Base-by-base conservation (phyloP, 2,888 invertebrate species). In the Zonitis immaculata region DNA sequence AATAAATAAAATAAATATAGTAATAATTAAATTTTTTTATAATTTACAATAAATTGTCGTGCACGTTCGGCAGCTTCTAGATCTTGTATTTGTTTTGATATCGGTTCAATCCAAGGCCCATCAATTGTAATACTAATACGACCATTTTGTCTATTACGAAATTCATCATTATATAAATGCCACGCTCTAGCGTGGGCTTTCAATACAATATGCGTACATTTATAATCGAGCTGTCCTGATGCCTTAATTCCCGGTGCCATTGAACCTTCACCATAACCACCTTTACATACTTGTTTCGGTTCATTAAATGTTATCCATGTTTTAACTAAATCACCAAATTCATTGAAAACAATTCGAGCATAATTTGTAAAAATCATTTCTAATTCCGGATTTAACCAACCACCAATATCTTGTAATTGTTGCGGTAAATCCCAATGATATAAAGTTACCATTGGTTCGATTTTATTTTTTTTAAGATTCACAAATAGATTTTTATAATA, bases 401-500 rank as follows among this genome's bases (percentile, higher is more conserved):
- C 71, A 42, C 82, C 80, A 72, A 82, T 77, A 66, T 82, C 76
- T 78, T 81, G 61, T 6, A 70, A 27, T 6, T 43, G n/a, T 55
- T 66, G 65, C 1, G 70, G 71, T 9, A 65, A 44, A 51, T 71
- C 70, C 68, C 71, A 71, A 54, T 76, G 73, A 58, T 67, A 73
- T 12, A 75, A 60, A 1, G 71, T 70, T 1, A 77, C 70, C 58
- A 76, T 64, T 7, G 83, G 82, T 48, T 71, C 65, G 51, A 88
- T 83, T 11, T 78, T 78, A 48, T 79, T 77, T 1, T 72, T 77
- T 9, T 85, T 58, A 3, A 91, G 78, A 63, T 83, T 86, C 62
- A 88, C 78, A 47, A 91, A 85, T 42, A 92, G 73, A 60, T 85
- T 81, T 64, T 82, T 84, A 72, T 92, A 92, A 73, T 90, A 89